Percentiles rank a stretch among this genome's conserved stretches.
phyloP scores from a whole-genome alignment of 2,113 vertebrate genomes.

The Arizona elegans region DNA sequence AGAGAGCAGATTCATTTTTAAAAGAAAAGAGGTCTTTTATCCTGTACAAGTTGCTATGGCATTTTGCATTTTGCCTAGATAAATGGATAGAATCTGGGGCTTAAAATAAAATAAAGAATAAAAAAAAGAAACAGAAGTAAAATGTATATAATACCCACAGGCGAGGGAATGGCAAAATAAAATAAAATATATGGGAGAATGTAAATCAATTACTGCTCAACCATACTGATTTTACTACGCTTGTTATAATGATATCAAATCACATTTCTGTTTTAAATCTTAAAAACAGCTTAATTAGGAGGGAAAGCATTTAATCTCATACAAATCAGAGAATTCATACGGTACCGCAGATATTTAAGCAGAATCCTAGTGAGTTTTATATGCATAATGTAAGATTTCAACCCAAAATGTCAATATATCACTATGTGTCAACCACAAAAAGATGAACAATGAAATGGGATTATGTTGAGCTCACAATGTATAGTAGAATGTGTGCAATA shows the following conservation, averaged over 20 bases:
- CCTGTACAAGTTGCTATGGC: neutral
- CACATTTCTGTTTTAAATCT: neutral
- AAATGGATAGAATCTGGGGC: constrained; percentile 11
- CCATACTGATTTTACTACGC: neutral
- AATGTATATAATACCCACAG: neutral
- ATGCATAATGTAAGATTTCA: neutral
- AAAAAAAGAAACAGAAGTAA: neutral
- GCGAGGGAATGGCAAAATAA: neutral
- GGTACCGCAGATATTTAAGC: neutral
- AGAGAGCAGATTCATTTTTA: constrained; percentile 24
- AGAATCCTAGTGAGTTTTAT: neutral
- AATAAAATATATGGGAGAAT: neutral
- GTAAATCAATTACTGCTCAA: neutral
- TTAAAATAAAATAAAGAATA: constrained; percentile 6
- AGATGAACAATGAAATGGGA: neutral
- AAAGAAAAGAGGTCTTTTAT: constrained; percentile 16
- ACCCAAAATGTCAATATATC: too few species aligned
- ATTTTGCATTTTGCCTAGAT: constrained; percentile 24
- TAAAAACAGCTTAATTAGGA: neutral
- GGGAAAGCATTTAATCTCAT: neutral
- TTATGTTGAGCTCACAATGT: neutral
- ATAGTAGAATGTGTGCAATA: neutral
- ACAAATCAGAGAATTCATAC: neutral
- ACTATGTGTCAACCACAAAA: neutral
- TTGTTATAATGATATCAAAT: neutral